phyloP scores from a whole-genome alignment of 2,113 vertebrate genomes.

The Uria lomvia region DNA sequence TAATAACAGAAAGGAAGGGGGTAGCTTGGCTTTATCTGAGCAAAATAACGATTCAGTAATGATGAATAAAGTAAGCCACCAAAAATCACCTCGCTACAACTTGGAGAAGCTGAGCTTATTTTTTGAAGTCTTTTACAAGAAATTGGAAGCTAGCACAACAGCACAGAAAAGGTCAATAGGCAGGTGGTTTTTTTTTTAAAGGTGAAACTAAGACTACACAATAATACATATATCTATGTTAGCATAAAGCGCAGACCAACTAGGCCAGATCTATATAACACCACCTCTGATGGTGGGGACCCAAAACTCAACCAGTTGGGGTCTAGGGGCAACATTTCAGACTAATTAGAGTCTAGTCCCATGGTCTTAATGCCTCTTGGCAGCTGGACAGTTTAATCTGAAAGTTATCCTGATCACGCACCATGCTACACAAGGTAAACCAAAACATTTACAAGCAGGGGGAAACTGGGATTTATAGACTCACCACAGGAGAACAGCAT shows the following conservation, averaged over 20 bases:
- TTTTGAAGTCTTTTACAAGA: background rate
- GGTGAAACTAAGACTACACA: background rate
- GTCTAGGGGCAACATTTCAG: background rate
- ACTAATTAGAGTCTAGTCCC: background rate
- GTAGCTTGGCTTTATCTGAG: background rate
- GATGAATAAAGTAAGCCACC: background rate
- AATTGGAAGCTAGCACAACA: background rate
- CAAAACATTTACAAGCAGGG: background rate
- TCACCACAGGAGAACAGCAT: background rate
- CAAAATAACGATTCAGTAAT: background rate
- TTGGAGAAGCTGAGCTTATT: background rate
- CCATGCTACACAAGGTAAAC: background rate
- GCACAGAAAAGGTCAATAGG: background rate
- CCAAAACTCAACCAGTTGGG: background rate
- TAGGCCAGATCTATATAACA: background rate
- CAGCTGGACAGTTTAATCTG: background rate
- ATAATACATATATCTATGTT: background rate
- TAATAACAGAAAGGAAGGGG: background rate
- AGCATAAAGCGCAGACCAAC: background rate
- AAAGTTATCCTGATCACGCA: background rate
- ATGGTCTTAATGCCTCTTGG: background rate
- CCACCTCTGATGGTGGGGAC: background rate
- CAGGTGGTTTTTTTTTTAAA: background rate
- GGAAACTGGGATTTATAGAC: background rate
- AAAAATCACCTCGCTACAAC: background rate